A percentile compares a stretch with the other conserved stretches of the same genome.
Evolutionary conservation across 2,113 vertebrate species (phyloP).

Genomic region (Pipa parva): DNA sequence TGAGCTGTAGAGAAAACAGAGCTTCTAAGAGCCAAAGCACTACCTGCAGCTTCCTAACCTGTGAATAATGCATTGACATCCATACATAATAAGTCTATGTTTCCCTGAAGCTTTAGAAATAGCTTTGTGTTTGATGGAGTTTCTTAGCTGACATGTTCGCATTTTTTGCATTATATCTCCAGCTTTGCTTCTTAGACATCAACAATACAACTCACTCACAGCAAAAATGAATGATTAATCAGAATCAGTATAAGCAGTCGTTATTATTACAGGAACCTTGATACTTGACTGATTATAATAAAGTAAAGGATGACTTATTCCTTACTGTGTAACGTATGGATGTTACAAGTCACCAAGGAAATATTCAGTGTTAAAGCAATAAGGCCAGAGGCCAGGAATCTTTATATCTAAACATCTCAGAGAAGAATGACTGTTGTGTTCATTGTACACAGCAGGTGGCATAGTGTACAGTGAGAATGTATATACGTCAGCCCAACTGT

Average conservation of each 20-base stretch:
- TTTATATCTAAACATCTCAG: not conserved
- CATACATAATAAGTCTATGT: slow-evolving; percentile 31
- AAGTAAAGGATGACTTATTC: not conserved
- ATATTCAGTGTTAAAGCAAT: not conserved
- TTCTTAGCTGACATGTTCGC: slow-evolving; percentile 25
- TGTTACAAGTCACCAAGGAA: not conserved
- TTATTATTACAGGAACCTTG: not conserved
- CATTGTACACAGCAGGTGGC: too few relatives aligned
- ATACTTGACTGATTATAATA: not conserved
- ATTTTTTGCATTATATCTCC: slow-evolving; percentile 23
- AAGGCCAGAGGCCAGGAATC: not conserved
- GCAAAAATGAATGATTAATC: not conserved
- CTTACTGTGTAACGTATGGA: not conserved
- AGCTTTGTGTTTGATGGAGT: slow-evolving; percentile 10
- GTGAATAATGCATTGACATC: slow-evolving; percentile 37
- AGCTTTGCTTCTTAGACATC: slow-evolving; percentile 13
- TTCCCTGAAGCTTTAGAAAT: slow-evolving; percentile 14
- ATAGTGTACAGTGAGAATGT: too few relatives aligned
- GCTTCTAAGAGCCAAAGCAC: not conserved
- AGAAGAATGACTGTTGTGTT: too few relatives aligned
- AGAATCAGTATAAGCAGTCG: not conserved
- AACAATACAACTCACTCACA: too few relatives aligned
- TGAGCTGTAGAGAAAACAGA: slow-evolving; percentile 7
- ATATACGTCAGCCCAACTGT: too few relatives aligned
- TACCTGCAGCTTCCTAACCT: not conserved